phyloP scores from a whole-genome alignment of 2,888 invertebrate species.

The Ganaspis brasiliensis region DNA sequence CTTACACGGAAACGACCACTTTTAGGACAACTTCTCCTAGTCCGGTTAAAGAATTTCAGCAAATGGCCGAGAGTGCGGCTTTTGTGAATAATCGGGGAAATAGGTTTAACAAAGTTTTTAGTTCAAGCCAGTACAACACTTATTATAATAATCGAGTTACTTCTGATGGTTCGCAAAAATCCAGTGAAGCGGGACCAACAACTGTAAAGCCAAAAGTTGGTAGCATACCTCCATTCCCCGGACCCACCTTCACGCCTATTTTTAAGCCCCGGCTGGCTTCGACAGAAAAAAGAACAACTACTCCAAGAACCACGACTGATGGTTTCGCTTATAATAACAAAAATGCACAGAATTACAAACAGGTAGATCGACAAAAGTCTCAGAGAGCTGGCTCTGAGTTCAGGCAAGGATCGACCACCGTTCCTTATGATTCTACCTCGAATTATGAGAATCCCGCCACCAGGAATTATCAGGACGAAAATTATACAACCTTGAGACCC shows the following conservation, averaged over 20 bases:
- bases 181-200: conserved; percentile 44
- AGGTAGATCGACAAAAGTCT: conserved; percentile 51
- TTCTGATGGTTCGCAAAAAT: conserved; percentile 56
- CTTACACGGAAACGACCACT: conserved; percentile 76
- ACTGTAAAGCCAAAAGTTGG: conserved; percentile 60
- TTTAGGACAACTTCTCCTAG: conserved; percentile 80
- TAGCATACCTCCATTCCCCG: conserved; percentile 70
- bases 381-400: conserved; percentile 63
- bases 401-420: conserved; percentile 54
- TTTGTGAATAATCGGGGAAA: conserved; percentile 83
- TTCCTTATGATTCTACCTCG: conserved; percentile 55
- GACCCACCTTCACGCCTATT: conserved; percentile 72
- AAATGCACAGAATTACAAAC: conserved; percentile 58
- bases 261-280: conserved; percentile 67
- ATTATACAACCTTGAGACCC: conserved; percentile 42
- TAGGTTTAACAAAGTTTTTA: conserved; percentile 68
- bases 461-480: conserved; percentile 47
- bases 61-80: conserved; percentile 89
- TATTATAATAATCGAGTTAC: conserved; percentile 62
- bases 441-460: conserved; percentile 53
- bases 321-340: conserved; percentile 30
- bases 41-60: conserved; percentile 85
- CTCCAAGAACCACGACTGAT: conserved; percentile 44
- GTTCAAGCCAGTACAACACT: conserved; percentile 71
- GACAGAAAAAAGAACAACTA: conserved; percentile 61